Evolutionary conservation across 2,888 invertebrate species (phyloP).

Genomic region (Stomorhina lunata): DNA sequence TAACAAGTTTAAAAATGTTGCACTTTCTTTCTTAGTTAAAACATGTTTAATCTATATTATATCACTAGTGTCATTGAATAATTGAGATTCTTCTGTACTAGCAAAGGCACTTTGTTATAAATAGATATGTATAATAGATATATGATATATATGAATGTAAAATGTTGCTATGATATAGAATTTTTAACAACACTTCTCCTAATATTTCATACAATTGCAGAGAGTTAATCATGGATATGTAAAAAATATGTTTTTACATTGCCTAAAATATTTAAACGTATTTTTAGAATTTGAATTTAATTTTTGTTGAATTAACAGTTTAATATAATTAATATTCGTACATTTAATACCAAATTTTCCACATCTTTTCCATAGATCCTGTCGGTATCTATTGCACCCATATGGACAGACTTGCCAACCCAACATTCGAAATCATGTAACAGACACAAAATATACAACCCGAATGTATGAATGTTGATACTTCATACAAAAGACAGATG

Average conservation of each 20-base stretch:
- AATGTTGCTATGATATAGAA: not conserved
- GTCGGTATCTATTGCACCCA: not conserved
- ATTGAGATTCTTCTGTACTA: too few relatives aligned
- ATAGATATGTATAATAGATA: too few relatives aligned
- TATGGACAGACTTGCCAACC: not conserved
- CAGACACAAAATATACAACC: conserved; percentile 22
- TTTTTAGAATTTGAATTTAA: too few relatives aligned
- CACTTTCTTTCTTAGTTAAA: too few relatives aligned
- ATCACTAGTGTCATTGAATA: too few relatives aligned
- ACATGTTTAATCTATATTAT: too few relatives aligned
- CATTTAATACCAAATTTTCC: not conserved
- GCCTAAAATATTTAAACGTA: too few relatives aligned
- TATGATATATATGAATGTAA: not conserved
- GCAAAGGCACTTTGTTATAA: not conserved
- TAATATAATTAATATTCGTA: too few relatives aligned
- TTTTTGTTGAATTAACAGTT: too few relatives aligned
- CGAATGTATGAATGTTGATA: too few relatives aligned
- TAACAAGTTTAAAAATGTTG: too few relatives aligned
- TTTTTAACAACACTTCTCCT: not conserved
- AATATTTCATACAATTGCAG: not conserved
- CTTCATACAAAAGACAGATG: conserved; percentile 33
- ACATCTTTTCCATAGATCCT: not conserved
- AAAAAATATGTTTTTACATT: not conserved
- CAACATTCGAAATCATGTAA: conserved; percentile 31
- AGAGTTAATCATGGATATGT: not conserved